Evolutionary conservation across 1,140 invertebrate genomes (phyloP), one percentile per base, ranked within the genome.

Genomic region (Cardiocondyla obscurior): DNA sequence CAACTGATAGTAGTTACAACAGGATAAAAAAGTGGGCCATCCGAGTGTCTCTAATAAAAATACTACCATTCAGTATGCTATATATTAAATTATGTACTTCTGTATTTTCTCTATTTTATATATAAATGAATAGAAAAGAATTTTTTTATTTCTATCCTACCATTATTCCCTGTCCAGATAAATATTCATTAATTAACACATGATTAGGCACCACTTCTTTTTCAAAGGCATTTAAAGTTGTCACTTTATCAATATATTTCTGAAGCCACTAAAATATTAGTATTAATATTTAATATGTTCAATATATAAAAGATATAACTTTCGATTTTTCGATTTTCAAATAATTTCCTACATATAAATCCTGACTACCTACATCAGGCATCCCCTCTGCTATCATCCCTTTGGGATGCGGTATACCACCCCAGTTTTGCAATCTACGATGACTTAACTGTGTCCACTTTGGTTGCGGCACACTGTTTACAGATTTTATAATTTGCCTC

Each of bases 131-230:
- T 79, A 67, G n/a, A 28, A 79, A 39, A 28, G 67, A 69, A 55
- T 30, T 30, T 53, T 39, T 19, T 77, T n/a, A 30, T 69, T 46
- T 67, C 5, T 36, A 36, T 83, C 57, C 92, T 94, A 96, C 95
- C 96, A 99, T 97, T 65, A 99, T 99, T 33, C 98, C 99, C 95
- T 99, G 98, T 0, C 97, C 97, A 25, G 98, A 94, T 85, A 96
- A 93, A 95, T 99, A 99, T 94, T 99, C 99, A 95, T 99, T 99
- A 0, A 99, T 96, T 30, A 99, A 94, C 4, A 99, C 97, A 95
- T 99, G 99, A 94, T 99, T 99, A 16, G 98, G 97, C 42, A 87
- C 83, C 88, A 96, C 96, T 85, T 96, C 96, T 3, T 95, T 95
- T 46, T 95, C 95, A 95, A 99, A 99, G 42, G 98, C 89, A 67